Conservation (phyloP, 2,113 vertebrate genomes). For the Neogobius melanostomus region DNA sequence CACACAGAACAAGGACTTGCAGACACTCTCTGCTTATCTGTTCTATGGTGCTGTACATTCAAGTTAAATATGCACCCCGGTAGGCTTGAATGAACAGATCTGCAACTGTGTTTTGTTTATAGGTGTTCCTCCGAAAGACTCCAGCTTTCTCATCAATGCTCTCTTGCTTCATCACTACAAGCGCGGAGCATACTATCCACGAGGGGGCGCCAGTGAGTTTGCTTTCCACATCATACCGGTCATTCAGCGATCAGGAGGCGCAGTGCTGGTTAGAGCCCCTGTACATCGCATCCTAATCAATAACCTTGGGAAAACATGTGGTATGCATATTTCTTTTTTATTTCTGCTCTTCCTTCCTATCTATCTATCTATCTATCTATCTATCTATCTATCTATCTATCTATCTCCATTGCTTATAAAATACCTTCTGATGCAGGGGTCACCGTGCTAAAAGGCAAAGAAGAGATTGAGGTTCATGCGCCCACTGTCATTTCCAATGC, state of each 20-base stretch:
- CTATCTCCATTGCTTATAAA: neutral
- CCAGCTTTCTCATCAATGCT: conserved; percentile 82
- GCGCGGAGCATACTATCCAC: conserved; percentile 82
- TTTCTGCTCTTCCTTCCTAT: too few relatives aligned
- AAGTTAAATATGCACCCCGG: neutral
- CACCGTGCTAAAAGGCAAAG: conserved; percentile 66
- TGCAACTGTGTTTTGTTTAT: neutral
- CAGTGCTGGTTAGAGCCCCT: conserved; percentile 78
- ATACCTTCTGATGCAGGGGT: conserved; percentile 69
- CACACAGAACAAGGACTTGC: conserved; percentile 77
- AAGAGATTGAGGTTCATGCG: conserved; percentile 73
- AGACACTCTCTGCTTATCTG: conserved; percentile 71
- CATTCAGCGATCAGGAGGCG: conserved; percentile 75
- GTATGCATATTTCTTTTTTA: conserved; percentile 42
- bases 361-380: too few relatives aligned
- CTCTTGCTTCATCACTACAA: conserved; percentile 84
- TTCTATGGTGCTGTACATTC: conserved; percentile 69
- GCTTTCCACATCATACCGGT: conserved; percentile 79
- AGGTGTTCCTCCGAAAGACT: conserved; percentile 81
- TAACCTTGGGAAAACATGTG: conserved; percentile 59
- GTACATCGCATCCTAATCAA: conserved; percentile 76
- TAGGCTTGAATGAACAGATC: neutral
- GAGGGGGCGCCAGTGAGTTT: conserved; percentile 80
- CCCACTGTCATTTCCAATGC: conserved; percentile 81
- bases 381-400: too few relatives aligned